Evolutionary conservation across 2,888 invertebrate species (phyloP).

Genomic region (Rhingia rostrata): DNA sequence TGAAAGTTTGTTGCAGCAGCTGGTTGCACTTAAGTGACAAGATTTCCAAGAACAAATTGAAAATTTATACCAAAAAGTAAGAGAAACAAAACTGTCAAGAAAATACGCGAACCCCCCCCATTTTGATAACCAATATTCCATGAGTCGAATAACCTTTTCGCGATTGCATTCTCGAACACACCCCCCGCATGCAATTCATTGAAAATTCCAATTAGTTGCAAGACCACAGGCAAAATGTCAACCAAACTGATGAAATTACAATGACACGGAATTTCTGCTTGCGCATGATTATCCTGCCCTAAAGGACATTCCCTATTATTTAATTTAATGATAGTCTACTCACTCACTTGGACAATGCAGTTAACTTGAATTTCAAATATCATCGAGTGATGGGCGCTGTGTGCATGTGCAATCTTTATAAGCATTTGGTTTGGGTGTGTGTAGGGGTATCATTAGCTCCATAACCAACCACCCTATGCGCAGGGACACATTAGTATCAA

Average conservation of each 20-base stretch:
- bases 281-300: slow-evolving; percentile 4
- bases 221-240: slow-evolving; percentile 23
- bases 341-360: background rate
- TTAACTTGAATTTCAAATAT: slow-evolving; percentile 17
- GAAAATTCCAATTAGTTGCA: slow-evolving; percentile 22
- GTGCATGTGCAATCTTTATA: background rate
- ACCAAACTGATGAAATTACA: slow-evolving; percentile 22
- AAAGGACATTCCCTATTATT: slow-evolving; percentile 16
- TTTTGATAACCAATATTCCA: background rate
- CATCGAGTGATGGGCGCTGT: slow-evolving; percentile 1
- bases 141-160: background rate
- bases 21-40: slow-evolving; percentile 1
- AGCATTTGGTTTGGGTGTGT: background rate
- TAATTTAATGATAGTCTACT: slow-evolving; percentile 17
- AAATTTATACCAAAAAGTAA: background rate
- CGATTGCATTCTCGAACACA: background rate
- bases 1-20: slow-evolving; percentile 5
- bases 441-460: slow-evolving; percentile 5
- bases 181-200: background rate
- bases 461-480: background rate
- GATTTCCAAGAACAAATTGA: too few species aligned
- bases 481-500: slow-evolving; percentile 33
- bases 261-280: slow-evolving; percentile 16
- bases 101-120: too few species aligned
- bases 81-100: background rate